Evolutionary conservation across 2,888 invertebrate species (phyloP), one percentile per base, ranked within the genome.

Genomic region (Apamea epomidion): DNA sequence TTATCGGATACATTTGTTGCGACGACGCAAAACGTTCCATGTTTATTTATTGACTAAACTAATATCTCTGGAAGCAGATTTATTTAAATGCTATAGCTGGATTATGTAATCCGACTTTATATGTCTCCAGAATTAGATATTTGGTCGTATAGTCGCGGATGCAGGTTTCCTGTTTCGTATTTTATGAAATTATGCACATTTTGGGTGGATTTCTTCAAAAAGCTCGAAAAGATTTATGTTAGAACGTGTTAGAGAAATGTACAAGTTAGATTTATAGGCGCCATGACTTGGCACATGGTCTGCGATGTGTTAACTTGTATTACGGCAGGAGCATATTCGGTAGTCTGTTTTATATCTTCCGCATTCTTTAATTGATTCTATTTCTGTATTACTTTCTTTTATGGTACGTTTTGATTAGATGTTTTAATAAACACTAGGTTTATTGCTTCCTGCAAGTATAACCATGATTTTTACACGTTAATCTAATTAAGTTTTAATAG

Each of bases 331-430:
- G 83, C 87, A 82, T 86, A 82, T 90, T 88, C 80, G 83, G 87
- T 86, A 85, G 90, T 91, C 94, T 94, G 94, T 89, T 95, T 94
- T 93, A 93, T 93, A 91, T 95, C 96, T 95, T 96, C 95, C 96
- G 95, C 94, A 92, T 95, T 94, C 94, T 93, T 92, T 90, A 91
- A 94, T 95, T 94, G 91, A 89, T 90, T 93, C 95, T 95, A 95
- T 95, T 95, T 94, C 85, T 87, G 92, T 91, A 91, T 93, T 93
- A 92, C 93, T 94, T 91, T 93, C 92, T 81, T 93, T 93, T 92
- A 94, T 92, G 91, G 91, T 90, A 85, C 89, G 89, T 89, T 92
- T 92, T 90, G 89, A 91, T 93, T 88, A 91, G 83, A 88, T 89
- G 87, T 90, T 91, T 90, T 91, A 89, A 91, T 91, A 91, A 91